Percentiles rank a stretch among this genome's conserved stretches.
Evolutionary conservation across 1,140 invertebrate genomes (phyloP).

Genomic region (Lepidurus apus): DNA sequence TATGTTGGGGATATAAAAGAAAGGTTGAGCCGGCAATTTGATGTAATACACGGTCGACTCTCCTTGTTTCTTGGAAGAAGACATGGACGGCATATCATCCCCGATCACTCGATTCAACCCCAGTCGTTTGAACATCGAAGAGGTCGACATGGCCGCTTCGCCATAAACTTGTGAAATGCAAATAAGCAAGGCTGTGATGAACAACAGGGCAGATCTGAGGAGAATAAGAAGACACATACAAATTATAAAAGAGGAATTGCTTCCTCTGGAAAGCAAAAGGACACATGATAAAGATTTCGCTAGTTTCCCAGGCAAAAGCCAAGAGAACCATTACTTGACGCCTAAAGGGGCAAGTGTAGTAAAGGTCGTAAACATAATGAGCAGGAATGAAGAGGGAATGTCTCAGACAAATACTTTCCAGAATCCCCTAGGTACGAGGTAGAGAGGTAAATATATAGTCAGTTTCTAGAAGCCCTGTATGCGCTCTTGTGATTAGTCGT

Average conservation of each 20-base stretch:
- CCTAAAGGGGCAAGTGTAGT: not conserved
- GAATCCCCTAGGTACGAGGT: not conserved
- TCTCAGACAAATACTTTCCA: not conserved
- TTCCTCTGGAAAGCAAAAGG: not conserved
- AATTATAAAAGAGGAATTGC: not conserved
- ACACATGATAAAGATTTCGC: not conserved
- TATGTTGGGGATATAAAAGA: constrained; percentile 31
- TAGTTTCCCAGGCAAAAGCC: not conserved
- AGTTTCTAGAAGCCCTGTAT: not conserved
- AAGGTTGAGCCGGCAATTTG: constrained; percentile 34
- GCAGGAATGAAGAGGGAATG: not conserved
- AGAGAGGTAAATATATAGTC: not conserved
- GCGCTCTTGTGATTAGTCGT: not conserved
- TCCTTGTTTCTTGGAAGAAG: constrained; percentile 33
- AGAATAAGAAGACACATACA: not conserved
- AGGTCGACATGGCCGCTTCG: constrained; percentile 13
- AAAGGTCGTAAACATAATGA: constrained; percentile 6
- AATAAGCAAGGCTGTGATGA: not conserved
- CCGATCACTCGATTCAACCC: constrained; percentile 31
- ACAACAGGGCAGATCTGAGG: not conserved
- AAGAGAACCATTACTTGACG: not conserved
- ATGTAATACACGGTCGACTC: constrained; percentile 35
- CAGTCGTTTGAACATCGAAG: constrained; percentile 28
- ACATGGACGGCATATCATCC: constrained; percentile 29
- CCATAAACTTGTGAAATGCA: not conserved